Base-by-base conservation (phyloP, 2,888 invertebrate genomes). In the Cyrtodaria siliqua region DNA sequence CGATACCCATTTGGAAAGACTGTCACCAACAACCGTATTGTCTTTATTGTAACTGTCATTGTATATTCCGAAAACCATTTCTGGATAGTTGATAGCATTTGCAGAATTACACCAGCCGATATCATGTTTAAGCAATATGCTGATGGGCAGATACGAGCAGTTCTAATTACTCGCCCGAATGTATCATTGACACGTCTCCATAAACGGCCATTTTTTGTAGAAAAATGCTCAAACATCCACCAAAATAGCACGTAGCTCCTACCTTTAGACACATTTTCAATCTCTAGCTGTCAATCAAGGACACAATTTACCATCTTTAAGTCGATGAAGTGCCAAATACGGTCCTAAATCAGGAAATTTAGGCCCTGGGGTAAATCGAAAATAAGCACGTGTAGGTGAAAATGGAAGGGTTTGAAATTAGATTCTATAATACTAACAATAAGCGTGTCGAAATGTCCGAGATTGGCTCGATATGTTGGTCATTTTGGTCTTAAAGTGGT, bases 361-460 rank as follows among this genome's bases (percentile, higher is more conserved):
- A 38, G 47, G 47, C 73, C 76, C 33, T 47, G 40, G 70, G 76
- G 72, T 67, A 61, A 56, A 61, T 38, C 33, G 14, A 53, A 62
- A 80, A 80, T 76, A 70, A 74, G 64, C 62, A 70, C 63, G 68
- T 74, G 68, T 64, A 62, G 76, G 73, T 73, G 73, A 74, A 80
- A 80, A 77, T 76, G 55, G 68, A 61, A 33, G 71, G 77, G 56
- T 70, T 62, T 52, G 53, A 64, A 80, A 80, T 77, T 67, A 70
- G 72, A 61, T 64, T 44, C 70, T 24, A 56, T 66, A 62, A 62
- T 49, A 42, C 27, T 53, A 49, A 70, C 80, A 80, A 80, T 77
- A 72, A 68, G 69, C 70, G 80, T 77, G 80, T 77, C 80, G 76
- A 77, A 77, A 76, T 68, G 67, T 70, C 67, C 67, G 67, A 76